A percentile compares a stretch with the other conserved stretches of the same genome.
Evolutionary conservation across 1,140 invertebrate genomes (phyloP).

Genomic region (Papilio helenus): DNA sequence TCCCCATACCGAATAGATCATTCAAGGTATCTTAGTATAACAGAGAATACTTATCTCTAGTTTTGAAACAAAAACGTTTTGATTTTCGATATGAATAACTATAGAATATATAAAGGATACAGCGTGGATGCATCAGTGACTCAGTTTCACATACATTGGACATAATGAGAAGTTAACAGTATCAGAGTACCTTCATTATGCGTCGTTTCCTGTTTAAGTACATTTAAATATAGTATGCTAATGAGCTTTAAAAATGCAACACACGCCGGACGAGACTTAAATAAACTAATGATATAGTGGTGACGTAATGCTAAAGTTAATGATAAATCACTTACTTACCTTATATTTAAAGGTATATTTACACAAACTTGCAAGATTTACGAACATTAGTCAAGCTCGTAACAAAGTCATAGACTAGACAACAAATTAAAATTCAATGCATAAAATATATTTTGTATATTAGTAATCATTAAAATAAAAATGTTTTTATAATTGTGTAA

Average conservation of each 20-base stretch:
- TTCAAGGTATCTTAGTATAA: too few relatives aligned
- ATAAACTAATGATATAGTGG: constrained; percentile 8
- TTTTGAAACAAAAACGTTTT: background rate
- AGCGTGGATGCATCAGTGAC: background rate
- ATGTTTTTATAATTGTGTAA: background rate
- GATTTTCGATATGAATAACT: background rate
- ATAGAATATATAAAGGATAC: background rate
- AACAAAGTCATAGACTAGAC: background rate
- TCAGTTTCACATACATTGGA: background rate
- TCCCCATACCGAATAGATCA: too few relatives aligned
- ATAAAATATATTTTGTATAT: background rate
- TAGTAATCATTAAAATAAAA: background rate
- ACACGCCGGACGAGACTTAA: background rate
- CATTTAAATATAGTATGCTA: constrained; percentile 20
- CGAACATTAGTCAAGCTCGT: background rate
- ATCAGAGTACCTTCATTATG: constrained; percentile 6
- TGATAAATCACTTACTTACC: too few relatives aligned
- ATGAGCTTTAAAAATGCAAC: constrained; percentile 19
- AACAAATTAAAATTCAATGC: background rate
- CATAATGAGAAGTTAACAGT: background rate
- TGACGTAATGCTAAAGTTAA: background rate
- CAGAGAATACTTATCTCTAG: too few relatives aligned
- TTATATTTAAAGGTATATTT: background rate
- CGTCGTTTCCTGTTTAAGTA: constrained; percentile 19
- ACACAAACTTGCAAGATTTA: background rate